Evolutionary conservation across 2,888 invertebrate species (phyloP).

Genomic region (Alcis repandata): DNA sequence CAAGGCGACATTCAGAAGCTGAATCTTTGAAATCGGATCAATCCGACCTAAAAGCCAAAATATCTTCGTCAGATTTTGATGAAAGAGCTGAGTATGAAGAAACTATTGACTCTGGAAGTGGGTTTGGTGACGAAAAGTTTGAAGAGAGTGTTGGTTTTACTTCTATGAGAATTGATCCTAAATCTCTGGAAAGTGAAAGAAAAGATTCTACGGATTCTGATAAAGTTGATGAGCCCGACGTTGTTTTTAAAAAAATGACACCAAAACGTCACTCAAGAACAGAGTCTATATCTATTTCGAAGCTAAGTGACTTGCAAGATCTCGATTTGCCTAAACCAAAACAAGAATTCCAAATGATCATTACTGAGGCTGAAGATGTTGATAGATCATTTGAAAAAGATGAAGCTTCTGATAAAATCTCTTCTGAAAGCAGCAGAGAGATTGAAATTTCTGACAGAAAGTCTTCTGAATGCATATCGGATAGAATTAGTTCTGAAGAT

Average conservation of each 20-base stretch:
- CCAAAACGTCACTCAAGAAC: conserved; percentile 82
- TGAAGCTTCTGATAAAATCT: conserved; percentile 82
- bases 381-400: conserved; percentile 80
- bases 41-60: conserved; percentile 80
- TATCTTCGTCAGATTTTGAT: conserved; percentile 83
- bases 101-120: conserved; percentile 81
- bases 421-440: conserved; percentile 83
- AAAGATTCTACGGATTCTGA: conserved; percentile 73
- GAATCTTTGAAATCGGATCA: conserved; percentile 84
- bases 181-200: conserved; percentile 67
- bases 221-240: conserved; percentile 68
- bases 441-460: conserved; percentile 83
- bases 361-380: conserved; percentile 82
- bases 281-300: conserved; percentile 80
- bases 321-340: conserved; percentile 65
- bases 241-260: conserved; percentile 78
- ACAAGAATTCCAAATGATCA: conserved; percentile 80
- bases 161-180: conserved; percentile 74
- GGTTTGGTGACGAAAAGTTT: conserved; percentile 83
- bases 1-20: conserved; percentile 82
- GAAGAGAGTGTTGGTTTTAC: conserved; percentile 82
- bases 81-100: conserved; percentile 83
- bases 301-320: conserved; percentile 77
- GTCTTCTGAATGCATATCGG: conserved; percentile 83
- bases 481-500: conserved; percentile 83